Evolutionary conservation across 23 tunicate species (phyloP), one percentile per base, ranked within the genome.

Genomic region (Halocynthia roretzi): DNA sequence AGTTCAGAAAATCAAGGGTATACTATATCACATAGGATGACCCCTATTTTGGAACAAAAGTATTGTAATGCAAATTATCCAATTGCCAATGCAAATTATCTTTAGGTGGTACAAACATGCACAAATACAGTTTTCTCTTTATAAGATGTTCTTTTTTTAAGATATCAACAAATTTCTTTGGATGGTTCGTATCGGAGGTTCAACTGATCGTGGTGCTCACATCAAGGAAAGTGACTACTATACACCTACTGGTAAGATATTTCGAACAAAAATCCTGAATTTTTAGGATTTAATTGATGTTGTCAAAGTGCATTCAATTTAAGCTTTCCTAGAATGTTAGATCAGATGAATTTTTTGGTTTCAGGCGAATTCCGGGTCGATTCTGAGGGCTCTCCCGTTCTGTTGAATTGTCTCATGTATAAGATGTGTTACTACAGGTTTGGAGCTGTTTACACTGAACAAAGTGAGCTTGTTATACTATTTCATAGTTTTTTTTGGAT

Each of bases 101-200:
- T 31, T 4, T 4, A 31, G 44, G 44, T 31, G 1, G 44, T 31
- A 0, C 44, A 31, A 31, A 31, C 44, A 31, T 0, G 44, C 44
- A 31, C 44, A 31, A 31, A 31, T 31, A 31, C 2, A 58, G 63
- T 14, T 58, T 14, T 58, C 22, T 65, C 22, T 65, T 65, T 5
- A 20, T 65, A 5, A 10, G 9, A 20, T 15, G 44, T 20, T 5
- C 31, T 65, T 5, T 40, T 65, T 22, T 53, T 17, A 75, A 92
- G 99, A 94, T 62, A 94, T 94, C 87, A 94, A 94, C 82, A 94
- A 94, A 72, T 94, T 94, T 74, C 56, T 94, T 63, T 94, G 99
- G 99, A 94, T 94, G 99, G 94, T 94, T 17, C 54, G 99, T 20
- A 87, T 94, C 54, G 99, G 95, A 8, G 95, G 94, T 8, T 87